These are phyloP conservation scores for Labroides dimidiatus DNA, from an alignment of 2,797 vertebrate species.

Conservation along the genomic window DNA sequence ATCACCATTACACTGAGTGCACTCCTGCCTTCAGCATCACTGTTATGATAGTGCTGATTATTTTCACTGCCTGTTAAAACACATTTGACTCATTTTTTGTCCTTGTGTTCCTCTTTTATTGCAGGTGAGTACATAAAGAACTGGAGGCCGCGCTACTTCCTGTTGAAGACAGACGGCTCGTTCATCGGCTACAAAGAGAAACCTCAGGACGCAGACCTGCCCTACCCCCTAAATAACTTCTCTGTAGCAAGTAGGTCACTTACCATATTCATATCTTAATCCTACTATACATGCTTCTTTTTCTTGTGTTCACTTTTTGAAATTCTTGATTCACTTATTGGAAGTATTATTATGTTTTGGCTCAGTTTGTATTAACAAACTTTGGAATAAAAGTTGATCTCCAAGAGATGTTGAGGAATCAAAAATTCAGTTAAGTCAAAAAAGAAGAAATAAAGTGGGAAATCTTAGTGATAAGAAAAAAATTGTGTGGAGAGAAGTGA, in stretches of 20 bases:
- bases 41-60: conserved; percentile 5
- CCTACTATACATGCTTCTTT: too few relatives aligned
- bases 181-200: conserved; percentile 99
- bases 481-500: too few relatives aligned
- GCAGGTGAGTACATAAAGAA: conserved; percentile 99
- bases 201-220: conserved; percentile 96
- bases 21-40: conserved; percentile 5
- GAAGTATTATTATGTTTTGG: too few relatives aligned
- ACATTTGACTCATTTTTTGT: conserved; percentile 4
- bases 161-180: conserved; percentile 97
- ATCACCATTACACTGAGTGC: conserved; percentile 16
- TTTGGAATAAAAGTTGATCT: too few relatives aligned
- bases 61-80: conserved; percentile 4
- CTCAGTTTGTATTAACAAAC: too few relatives aligned
- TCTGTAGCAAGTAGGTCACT: conserved; percentile 95
- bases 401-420: too few relatives aligned
- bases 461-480: too few relatives aligned
- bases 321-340: too few relatives aligned
- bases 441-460: too few relatives aligned
- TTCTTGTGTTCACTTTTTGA: too few relatives aligned
- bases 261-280: not conserved
- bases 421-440: too few relatives aligned
- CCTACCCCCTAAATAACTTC: conserved; percentile 98
- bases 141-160: conserved; percentile 97
- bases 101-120: conserved; percentile 37